Conservation (phyloP, 2,888 invertebrate genomes). For the Drosophila meridiana region DNA sequence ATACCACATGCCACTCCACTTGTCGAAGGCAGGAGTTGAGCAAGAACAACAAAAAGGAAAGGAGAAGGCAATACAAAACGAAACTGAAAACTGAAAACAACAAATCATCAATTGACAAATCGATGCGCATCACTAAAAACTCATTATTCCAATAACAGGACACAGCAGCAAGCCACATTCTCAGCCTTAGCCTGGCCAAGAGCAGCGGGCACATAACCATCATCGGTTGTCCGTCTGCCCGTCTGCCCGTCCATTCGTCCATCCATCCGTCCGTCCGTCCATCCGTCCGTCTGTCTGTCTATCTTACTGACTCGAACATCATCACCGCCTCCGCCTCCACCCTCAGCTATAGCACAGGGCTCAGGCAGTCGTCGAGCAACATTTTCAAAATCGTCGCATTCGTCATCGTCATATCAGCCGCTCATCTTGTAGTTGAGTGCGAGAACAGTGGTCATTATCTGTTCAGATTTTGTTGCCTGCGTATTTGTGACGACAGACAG, state of each 20-base stretch:
- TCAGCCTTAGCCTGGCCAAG: slow-evolving; percentile 17
- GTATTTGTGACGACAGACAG: slow-evolving; percentile 57
- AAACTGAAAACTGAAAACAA: slow-evolving; percentile 57
- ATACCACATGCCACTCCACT: slow-evolving; percentile 31
- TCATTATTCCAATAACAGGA: slow-evolving; percentile 82
- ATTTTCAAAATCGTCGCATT: slow-evolving; percentile 75
- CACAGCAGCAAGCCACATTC: slow-evolving; percentile 60
- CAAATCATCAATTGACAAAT: slow-evolving; percentile 82
- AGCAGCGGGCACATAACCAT: slow-evolving; percentile 49
- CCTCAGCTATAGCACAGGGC: slow-evolving; percentile 1
- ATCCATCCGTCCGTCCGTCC: background rate
- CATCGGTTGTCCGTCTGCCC: slow-evolving; percentile 27
- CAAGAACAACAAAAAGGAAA: background rate
- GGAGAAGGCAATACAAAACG: slow-evolving; percentile 22
- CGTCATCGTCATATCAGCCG: slow-evolving; percentile 78
- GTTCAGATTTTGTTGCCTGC: slow-evolving; percentile 71
- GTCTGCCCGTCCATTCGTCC: slow-evolving; percentile 1
- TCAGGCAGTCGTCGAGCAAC: slow-evolving; percentile 51
- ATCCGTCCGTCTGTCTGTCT: slow-evolving; percentile 32
- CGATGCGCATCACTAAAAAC: slow-evolving; percentile 78
- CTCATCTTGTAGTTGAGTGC: slow-evolving; percentile 77
- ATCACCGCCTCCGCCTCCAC: slow-evolving; percentile 51
- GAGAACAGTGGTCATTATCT: slow-evolving; percentile 79
- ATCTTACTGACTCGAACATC: slow-evolving; percentile 41
- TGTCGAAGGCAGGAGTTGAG: slow-evolving; percentile 18